Conservation (phyloP, 2,888 invertebrate species). For the Drosophila birchii region DNA sequence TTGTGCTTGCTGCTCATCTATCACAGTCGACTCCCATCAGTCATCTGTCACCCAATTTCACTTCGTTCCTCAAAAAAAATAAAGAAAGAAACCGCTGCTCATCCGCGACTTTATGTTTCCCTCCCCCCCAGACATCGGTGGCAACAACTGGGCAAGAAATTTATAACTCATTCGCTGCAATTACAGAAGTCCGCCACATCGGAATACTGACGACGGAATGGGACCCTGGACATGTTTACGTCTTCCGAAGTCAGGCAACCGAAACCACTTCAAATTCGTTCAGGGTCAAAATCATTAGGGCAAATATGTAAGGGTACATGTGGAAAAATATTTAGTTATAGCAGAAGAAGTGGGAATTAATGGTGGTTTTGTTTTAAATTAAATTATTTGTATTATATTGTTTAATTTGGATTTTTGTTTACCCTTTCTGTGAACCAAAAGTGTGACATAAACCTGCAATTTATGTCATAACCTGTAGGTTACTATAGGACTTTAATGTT, state of each 20-base stretch:
- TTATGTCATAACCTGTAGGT: neutral
- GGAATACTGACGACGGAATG: neutral
- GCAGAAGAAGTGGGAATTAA: no score
- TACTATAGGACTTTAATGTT: neutral
- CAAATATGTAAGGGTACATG: conserved; percentile 33
- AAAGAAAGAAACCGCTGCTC: conserved; percentile 1
- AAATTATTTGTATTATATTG: neutral
- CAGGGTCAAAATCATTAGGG: conserved; percentile 78
- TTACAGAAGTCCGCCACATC: conserved; percentile 55
- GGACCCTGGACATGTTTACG: conserved; percentile 60
- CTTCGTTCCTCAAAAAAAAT: conserved; percentile 3
- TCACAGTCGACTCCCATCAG: conserved; percentile 24
- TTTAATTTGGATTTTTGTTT: no score
- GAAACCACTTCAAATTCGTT: conserved; percentile 78
- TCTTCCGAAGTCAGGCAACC: conserved; percentile 40
- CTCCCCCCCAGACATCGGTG: conserved; percentile 12
- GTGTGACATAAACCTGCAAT: neutral
- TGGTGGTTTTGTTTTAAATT: neutral
- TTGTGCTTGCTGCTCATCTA: conserved; percentile 16
- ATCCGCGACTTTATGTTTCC: neutral
- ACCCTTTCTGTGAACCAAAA: neutral
- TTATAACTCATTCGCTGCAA: conserved; percentile 48
- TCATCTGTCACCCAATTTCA: conserved; percentile 26
- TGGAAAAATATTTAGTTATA: neutral
- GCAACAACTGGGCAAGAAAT: conserved; percentile 44